Evolutionary conservation across 2,888 invertebrate genomes (phyloP), one percentile per base, ranked within the genome.

Genomic region (Amphipoea oculea): DNA sequence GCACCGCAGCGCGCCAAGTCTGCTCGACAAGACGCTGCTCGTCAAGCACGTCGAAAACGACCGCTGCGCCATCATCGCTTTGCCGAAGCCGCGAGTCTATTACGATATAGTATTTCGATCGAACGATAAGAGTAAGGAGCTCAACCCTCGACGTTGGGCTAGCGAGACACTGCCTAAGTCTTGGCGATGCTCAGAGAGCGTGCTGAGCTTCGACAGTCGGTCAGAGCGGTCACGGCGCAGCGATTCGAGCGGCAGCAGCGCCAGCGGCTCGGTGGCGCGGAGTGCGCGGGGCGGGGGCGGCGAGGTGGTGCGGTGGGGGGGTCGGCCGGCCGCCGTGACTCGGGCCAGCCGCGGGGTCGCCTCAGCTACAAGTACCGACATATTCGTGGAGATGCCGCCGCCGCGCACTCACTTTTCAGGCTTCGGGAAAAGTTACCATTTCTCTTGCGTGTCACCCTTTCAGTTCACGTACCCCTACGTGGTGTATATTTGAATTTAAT

Each of bases 401-500:
- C 93, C 94, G 92, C 95, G 95, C 94, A 94, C 95, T 89, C 96
- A 95, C 95, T 97, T 97, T 90, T 94, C 97, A 87, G 96, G 96
- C 95, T 96, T 97, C 93, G 97, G 97, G 92, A 96, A 96, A 89
- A 96, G 96, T 92, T 97, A 97, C 94, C 97, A 97, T 93, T 96
- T 95, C 96, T 97, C 97, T 94, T 97, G 97, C 93, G 97, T 97
- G 93, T 97, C 97, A 90, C 97, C 97, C 83, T 97, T 97, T 91
- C 96, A 96, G 86, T 97, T 97, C 91, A 96, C 95, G 20, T 97
- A 96, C 88, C 97, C 97, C 11, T 95, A 97, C 88, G 96, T 97
- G 76, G 97, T 97, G 23, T 97, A 96, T 86, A 97, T 97, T 89
- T 97, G 92, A 96, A 91, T 82, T 78, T 7, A 36, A 63, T 36